These are phyloP conservation scores for Lutraria rhynchaena DNA, from an alignment of 1,140 invertebrate species.

Conservation along the genomic window DNA sequence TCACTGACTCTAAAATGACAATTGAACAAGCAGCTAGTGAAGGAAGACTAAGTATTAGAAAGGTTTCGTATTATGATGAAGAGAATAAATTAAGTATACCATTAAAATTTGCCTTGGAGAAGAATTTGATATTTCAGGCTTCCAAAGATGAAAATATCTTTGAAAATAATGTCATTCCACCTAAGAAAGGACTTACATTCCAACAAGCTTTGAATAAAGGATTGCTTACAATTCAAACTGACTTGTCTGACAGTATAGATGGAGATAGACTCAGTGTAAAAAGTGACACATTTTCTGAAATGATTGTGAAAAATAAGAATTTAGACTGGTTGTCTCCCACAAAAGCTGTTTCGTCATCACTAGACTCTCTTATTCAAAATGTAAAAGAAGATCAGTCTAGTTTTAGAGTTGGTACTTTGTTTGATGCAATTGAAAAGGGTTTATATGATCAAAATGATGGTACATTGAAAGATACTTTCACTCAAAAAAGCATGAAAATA, in stretches of 20 bases:
- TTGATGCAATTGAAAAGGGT: slow-evolving; percentile 70
- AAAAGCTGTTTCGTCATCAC: slow-evolving; percentile 72
- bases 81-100: slow-evolving; percentile 18
- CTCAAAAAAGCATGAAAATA: slow-evolving; percentile 77
- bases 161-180: slow-evolving; percentile 67
- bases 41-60: slow-evolving; percentile 75
- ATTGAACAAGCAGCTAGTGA: slow-evolving; percentile 87
- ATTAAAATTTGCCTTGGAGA: slow-evolving; percentile 41
- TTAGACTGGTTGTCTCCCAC: slow-evolving; percentile 49
- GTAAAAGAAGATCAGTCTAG: slow-evolving; percentile 59
- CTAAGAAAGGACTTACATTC: slow-evolving; percentile 88
- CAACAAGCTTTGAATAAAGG: slow-evolving; percentile 87
- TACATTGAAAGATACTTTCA: slow-evolving; percentile 88
- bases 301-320: slow-evolving; percentile 41
- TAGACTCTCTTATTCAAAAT: slow-evolving; percentile 73
- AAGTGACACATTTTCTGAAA: slow-evolving; percentile 53
- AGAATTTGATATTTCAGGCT: slow-evolving; percentile 34
- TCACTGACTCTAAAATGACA: slow-evolving; percentile 57
- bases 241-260: slow-evolving; percentile 11
- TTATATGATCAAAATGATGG: slow-evolving; percentile 68
- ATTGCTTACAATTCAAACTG: slow-evolving; percentile 42
- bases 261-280: slow-evolving; percentile 43
- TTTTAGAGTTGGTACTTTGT: slow-evolving; percentile 67
- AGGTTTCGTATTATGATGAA: slow-evolving; percentile 51
- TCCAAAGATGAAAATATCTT: not conserved